Conservation (phyloP, 1,140 invertebrate genomes). For the Orussus abietinus region DNA sequence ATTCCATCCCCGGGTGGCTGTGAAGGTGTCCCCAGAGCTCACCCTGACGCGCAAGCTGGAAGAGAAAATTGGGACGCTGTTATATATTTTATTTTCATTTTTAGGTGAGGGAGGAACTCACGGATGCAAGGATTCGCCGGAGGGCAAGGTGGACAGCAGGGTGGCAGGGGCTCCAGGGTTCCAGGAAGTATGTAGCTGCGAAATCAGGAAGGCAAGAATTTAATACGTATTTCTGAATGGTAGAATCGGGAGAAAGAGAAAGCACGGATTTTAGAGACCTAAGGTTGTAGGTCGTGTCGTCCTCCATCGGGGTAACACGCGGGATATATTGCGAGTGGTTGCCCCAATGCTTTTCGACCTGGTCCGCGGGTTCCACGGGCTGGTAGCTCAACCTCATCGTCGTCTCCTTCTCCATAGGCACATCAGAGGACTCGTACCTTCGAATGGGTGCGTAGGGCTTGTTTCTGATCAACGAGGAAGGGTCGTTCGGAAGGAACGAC, state of each 20-base stretch:
- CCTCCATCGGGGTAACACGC: slow-evolving; percentile 31
- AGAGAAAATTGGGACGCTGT: slow-evolving; percentile 8
- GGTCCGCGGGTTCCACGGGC: slow-evolving; percentile 24
- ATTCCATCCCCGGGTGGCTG: too few relatives aligned
- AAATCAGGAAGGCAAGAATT: slow-evolving; percentile 2
- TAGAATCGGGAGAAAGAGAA: neutral
- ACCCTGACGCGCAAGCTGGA: slow-evolving; percentile 20
- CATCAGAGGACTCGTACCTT: slow-evolving; percentile 45
- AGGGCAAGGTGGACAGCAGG: slow-evolving; percentile 11
- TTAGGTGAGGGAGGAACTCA: slow-evolving; percentile 15
- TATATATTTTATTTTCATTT: neutral
- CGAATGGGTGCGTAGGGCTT: slow-evolving; percentile 35
- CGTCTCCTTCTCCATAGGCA: slow-evolving; percentile 55
- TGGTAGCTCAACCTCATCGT: slow-evolving; percentile 44
- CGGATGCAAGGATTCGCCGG: slow-evolving; percentile 23
- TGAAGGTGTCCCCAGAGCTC: too few relatives aligned
- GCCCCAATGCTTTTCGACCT: slow-evolving; percentile 30
- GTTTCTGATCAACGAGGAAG: slow-evolving; percentile 18
- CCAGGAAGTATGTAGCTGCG: slow-evolving; percentile 34
- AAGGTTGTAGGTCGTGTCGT: slow-evolving; percentile 41
- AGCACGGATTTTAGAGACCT: slow-evolving; percentile 27
- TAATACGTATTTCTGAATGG: neutral
- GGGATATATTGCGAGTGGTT: slow-evolving; percentile 21
- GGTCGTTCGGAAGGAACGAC: slow-evolving; percentile 37
- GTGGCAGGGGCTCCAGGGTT: slow-evolving; percentile 21